Evolutionary conservation across 2,113 vertebrate species (phyloP).

Genomic region (Rhinopithecus roxellana): DNA sequence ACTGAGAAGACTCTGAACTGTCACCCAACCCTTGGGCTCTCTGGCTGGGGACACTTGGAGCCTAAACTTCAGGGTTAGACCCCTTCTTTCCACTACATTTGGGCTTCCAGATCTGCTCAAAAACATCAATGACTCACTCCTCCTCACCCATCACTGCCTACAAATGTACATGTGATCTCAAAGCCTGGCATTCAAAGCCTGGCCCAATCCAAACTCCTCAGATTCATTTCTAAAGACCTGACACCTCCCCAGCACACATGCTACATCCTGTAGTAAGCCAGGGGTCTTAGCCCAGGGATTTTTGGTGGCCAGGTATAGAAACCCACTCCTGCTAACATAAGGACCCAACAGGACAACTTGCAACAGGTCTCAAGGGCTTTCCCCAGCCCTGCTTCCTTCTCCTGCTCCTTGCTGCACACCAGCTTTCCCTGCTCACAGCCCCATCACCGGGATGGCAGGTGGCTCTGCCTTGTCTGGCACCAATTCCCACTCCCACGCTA

Average conservation of each 20-base stretch:
- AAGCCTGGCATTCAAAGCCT: neutral
- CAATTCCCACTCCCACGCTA: accelerated
- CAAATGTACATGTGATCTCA: neutral
- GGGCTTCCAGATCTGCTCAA: neutral
- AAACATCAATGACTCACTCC: neutral
- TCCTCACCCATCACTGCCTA: accelerated
- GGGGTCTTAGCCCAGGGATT: neutral
- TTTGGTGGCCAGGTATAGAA: neutral
- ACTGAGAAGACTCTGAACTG: neutral
- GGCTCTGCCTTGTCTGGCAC: neutral
- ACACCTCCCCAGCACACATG: neutral
- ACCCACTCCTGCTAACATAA: neutral
- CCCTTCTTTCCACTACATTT: neutral
- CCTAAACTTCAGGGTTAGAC: neutral
- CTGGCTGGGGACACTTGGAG: neutral
- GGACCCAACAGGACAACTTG: neutral
- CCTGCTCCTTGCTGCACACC: accelerated
- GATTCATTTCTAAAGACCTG: neutral
- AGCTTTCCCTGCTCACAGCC: neutral
- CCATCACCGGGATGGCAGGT: neutral
- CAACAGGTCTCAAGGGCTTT: neutral
- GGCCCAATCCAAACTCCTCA: neutral
- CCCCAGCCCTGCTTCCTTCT: neutral
- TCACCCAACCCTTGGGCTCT: neutral
- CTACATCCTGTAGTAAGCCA: neutral